Evolutionary conservation across 2,113 vertebrate species (phyloP).

Genomic region (Dendropsophus ebraccatus): DNA sequence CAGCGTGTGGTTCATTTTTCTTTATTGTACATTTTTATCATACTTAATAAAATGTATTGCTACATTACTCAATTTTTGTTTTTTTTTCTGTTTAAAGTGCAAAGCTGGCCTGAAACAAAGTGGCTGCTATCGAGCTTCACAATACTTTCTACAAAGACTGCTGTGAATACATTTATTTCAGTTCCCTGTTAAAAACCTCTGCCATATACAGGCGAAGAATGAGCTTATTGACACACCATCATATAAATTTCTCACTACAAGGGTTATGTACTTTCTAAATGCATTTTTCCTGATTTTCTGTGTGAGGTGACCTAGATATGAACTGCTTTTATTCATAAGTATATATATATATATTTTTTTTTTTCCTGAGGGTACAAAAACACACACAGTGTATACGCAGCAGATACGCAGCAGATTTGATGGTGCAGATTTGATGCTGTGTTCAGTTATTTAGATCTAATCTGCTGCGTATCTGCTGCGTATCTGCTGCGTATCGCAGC

Average conservation of each 20-base stretch:
- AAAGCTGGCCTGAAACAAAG: background rate
- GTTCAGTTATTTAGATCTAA: too few species aligned
- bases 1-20: too few species aligned
- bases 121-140: background rate
- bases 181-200: background rate
- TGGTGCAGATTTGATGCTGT: too few species aligned
- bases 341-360: too few species aligned
- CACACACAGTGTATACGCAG: too few species aligned
- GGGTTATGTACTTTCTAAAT: background rate
- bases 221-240: conserved; percentile 15
- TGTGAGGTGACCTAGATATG: background rate
- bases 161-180: conserved; percentile 25
- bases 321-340: background rate
- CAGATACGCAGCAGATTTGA: too few species aligned
- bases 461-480: too few species aligned
- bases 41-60: too few species aligned
- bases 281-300: background rate
- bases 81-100: background rate
- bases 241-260: background rate
- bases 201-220: background rate
- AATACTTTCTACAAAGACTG: background rate
- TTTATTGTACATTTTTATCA: too few species aligned
- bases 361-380: too few species aligned
- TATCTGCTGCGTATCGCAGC: too few species aligned
- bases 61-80: too few species aligned